Conservation (phyloP, 1,140 invertebrate genomes). For the Zaprionus taronus region DNA sequence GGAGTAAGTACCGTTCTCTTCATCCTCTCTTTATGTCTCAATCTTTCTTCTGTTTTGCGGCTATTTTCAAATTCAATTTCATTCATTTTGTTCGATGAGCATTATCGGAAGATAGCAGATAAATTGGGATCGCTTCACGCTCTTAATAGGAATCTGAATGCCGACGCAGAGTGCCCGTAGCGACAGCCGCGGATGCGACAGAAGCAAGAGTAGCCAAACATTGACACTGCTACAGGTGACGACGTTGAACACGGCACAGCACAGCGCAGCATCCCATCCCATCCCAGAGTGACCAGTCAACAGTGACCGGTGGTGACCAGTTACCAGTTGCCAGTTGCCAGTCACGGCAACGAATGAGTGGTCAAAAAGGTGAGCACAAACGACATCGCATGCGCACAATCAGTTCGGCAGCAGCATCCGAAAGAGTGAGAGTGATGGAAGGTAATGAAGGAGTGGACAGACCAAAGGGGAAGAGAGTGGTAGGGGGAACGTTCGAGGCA, state of each 20-base stretch:
- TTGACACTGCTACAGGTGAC: slow-evolving; percentile 38
- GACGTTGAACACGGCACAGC: neutral
- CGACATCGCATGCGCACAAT: slow-evolving; percentile 83
- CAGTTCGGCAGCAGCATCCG: slow-evolving; percentile 49
- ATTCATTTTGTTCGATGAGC: slow-evolving; percentile 84
- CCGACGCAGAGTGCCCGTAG: neutral
- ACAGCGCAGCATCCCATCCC: neutral
- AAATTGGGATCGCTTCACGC: slow-evolving; percentile 84
- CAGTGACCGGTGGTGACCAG: slow-evolving; percentile 39
- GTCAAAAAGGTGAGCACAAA: slow-evolving; percentile 80
- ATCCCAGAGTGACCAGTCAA: slow-evolving; percentile 1
- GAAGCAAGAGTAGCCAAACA: slow-evolving; percentile 61
- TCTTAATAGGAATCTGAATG: slow-evolving; percentile 75
- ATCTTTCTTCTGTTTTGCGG: slow-evolving; percentile 18
- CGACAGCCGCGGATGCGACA: slow-evolving; percentile 33
- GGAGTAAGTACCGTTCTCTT: slow-evolving; percentile 23
- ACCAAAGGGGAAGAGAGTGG: slow-evolving; percentile 9
- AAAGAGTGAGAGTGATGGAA: slow-evolving; percentile 37
- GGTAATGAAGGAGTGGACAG: slow-evolving; percentile 14
- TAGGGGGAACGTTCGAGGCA: neutral
- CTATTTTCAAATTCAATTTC: slow-evolving; percentile 82
- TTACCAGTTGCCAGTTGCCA: slow-evolving; percentile 31
- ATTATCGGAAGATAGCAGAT: slow-evolving; percentile 84
- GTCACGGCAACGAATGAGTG: slow-evolving; percentile 70
- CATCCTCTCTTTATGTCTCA: neutral